Base-by-base conservation (phyloP, 2,888 invertebrate genomes). In the Acrobasis consociella region DNA sequence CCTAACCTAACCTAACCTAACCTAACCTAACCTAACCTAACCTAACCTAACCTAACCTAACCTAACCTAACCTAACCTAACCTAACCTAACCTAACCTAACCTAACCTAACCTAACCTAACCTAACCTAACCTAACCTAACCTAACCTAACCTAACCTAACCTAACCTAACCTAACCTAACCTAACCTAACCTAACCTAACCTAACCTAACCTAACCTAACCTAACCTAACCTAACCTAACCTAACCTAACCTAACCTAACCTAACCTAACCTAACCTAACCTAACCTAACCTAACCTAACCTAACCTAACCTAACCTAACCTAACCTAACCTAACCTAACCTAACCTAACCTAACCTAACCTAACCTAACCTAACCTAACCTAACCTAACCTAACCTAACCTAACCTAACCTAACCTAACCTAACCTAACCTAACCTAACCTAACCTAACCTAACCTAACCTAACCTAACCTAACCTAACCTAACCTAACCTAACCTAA, bases 291-390 rank as follows among this genome's bases (percentile, higher is more conserved):
- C 58, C 58, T 62, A 58, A 58, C 58, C 58, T 62, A 62, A 56
- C 56, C 58, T 56, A 62, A 58, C 56, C 62, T 62, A 62, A 56
- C 62, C 56, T 58, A 58, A 58, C 62, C 62, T 58, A 58, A 56
- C 62, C 56, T 58, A 56, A 56, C 62, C 62, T 62, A 58, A 56
- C 58, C 56, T 61, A 61, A 64, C 64, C 64, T 64, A 64, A 64
- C 64, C 64, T 64, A 64, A 64, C 64, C 64, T 64, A 64, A 64
- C 64, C 64, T 64, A 64, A 64, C 64, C 64, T 64, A 64, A 64
- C 64, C 64, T 64, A 64, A 64, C 64, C 64, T 64, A 64, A 64
- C 64, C 64, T 64, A 64, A 64, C 64, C 64, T 64, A 64, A 64
- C 64, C 64, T 64, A 64, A 64, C 64, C 64, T 64, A 64, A 64